These are phyloP conservation scores for Stichodactyla mertensii DNA, from an alignment of 64 coral and sea anemone species.

Conservation along the genomic window DNA sequence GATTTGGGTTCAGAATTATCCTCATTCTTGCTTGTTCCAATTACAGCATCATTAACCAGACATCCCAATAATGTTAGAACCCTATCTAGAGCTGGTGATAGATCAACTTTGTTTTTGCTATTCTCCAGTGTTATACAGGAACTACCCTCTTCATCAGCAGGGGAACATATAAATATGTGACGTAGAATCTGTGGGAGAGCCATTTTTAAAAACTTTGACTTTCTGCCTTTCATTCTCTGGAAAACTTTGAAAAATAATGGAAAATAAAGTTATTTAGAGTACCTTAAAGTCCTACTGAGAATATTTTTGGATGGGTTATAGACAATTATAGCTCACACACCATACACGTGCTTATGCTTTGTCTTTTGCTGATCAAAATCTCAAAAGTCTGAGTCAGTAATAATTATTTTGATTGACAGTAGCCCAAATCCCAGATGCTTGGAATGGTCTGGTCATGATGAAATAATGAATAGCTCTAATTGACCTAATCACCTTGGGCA, in stretches of 20 bases:
- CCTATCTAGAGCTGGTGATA: not conserved
- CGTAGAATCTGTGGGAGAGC: constrained; percentile 19
- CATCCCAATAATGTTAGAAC: not conserved
- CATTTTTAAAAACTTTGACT: constrained; percentile 49
- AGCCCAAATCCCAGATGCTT: no score
- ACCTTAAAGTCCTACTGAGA: not conserved
- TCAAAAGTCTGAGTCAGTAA: no score
- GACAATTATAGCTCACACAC: no score
- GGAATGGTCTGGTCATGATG: no score
- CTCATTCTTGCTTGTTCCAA: not conserved
- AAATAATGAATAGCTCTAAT: no score
- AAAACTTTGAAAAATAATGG: not conserved
- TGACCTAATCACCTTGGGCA: no score
- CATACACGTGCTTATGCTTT: no score
- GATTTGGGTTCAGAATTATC: not conserved
- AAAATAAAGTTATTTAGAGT: not conserved
- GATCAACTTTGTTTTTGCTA: not conserved
- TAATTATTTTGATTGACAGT: no score
- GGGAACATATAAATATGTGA: not conserved
- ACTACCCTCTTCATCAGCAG: not conserved
- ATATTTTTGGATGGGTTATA: no score
- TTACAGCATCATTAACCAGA: not conserved
- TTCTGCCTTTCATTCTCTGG: constrained; percentile 10
- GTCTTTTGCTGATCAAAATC: no score
- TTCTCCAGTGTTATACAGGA: not conserved